Percentiles rank a stretch among this genome's conserved stretches.
Evolutionary conservation across 2,888 invertebrate species (phyloP).

Genomic region (Orchesella flavescens): DNA sequence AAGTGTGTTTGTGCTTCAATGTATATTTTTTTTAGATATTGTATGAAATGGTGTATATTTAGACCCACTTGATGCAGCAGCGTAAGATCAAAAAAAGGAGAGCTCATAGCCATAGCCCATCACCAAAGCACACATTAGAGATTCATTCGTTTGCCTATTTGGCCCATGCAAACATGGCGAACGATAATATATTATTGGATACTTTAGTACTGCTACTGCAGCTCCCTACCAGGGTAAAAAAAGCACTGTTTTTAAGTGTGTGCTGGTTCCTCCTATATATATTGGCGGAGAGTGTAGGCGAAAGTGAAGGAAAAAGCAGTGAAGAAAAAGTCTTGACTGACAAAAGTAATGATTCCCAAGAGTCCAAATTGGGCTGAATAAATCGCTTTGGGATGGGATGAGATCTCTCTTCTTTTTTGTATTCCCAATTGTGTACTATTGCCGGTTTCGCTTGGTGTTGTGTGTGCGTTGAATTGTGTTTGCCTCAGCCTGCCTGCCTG

Average conservation of each 20-base stretch:
- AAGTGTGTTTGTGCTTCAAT: no score
- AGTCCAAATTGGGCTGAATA: slow-evolving; percentile 41
- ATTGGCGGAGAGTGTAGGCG: neutral
- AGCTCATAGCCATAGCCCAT: neutral
- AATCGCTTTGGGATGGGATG: slow-evolving; percentile 46
- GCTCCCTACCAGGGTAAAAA: no score
- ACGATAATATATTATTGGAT: slow-evolving; percentile 12
- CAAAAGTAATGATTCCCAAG: slow-evolving; percentile 49
- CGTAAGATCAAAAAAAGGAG: neutral
- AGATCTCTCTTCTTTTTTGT: slow-evolving; percentile 15
- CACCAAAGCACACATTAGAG: neutral
- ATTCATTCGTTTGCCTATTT: slow-evolving; percentile 8
- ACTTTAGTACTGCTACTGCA: neutral
- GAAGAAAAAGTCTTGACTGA: slow-evolving; percentile 39
- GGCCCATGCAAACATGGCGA: neutral
- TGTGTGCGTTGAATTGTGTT: neutral
- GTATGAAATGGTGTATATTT: no score
- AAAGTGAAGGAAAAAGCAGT: neutral
- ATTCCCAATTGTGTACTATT: slow-evolving; percentile 23
- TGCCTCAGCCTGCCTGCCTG: neutral
- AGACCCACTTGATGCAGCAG: neutral
- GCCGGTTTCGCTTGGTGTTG: neutral
- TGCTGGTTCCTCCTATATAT: neutral
- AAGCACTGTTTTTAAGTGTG: neutral
- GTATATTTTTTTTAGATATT: no score